Conservation (phyloP, 2,888 invertebrate genomes). For the Chrysina gloriosa region DNA sequence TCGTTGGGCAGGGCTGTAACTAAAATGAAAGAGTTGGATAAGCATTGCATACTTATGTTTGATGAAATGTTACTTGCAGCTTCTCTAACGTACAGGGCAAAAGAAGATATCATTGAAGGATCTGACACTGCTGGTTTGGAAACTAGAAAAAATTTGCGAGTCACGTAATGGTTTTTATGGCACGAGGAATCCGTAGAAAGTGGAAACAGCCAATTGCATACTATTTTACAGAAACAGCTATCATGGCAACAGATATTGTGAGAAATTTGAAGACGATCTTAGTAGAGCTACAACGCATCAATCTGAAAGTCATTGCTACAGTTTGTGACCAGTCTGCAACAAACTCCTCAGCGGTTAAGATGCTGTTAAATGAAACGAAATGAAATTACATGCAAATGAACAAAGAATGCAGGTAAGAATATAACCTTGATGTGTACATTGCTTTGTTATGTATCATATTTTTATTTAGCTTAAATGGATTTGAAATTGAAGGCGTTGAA, state of each 20-base stretch:
- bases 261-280: slow-evolving; percentile 15
- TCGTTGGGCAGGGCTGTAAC: slow-evolving; percentile 17
- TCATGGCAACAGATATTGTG: neutral
- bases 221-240: slow-evolving; percentile 34
- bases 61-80: slow-evolving; percentile 34
- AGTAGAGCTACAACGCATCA: slow-evolving; percentile 4
- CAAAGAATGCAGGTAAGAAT: slow-evolving; percentile 1
- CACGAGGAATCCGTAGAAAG: slow-evolving; percentile 22
- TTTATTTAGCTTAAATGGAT: neutral
- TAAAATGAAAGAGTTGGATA: slow-evolving; percentile 33
- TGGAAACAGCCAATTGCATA: slow-evolving; percentile 43
- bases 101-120: slow-evolving; percentile 35
- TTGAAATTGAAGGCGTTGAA: slow-evolving; percentile 13
- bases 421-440: slow-evolving; percentile 2
- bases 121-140: slow-evolving; percentile 37
- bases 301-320: slow-evolving; percentile 23
- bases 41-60: slow-evolving; percentile 20
- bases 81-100: slow-evolving; percentile 17
- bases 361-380: neutral
- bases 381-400: neutral
- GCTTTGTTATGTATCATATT: too few species aligned
- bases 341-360: slow-evolving; percentile 17
- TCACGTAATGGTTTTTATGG: slow-evolving; percentile 43
- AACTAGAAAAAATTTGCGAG: slow-evolving; percentile 33
- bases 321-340: slow-evolving; percentile 18